phyloP scores from a whole-genome alignment of 2,113 vertebrate genomes.

The Dipodomys ordii region DNA sequence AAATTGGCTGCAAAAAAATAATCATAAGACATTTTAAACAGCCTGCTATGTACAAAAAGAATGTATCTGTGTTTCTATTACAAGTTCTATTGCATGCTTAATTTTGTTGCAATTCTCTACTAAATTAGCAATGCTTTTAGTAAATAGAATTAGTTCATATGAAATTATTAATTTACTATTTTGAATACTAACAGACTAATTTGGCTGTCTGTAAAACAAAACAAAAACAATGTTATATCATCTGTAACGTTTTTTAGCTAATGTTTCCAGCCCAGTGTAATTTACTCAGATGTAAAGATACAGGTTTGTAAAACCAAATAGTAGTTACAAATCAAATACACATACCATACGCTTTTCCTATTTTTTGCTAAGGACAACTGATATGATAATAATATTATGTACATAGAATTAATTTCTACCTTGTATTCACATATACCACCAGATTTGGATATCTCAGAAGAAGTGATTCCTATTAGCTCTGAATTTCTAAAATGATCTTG shows the following conservation, averaged over 20 bases:
- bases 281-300: background rate
- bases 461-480: background rate
- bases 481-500: background rate
- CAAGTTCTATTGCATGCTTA: background rate
- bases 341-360: background rate
- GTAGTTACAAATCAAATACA: background rate
- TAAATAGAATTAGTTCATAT: background rate
- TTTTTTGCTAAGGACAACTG: background rate
- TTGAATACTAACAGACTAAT: constrained; percentile 27
- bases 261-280: background rate
- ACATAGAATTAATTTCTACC: background rate
- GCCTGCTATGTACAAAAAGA: background rate
- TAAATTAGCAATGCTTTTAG: background rate
- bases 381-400: background rate
- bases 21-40: background rate
- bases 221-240: background rate
- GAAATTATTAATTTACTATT: background rate
- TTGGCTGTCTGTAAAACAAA: background rate
- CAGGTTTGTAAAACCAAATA: background rate
- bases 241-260: background rate
- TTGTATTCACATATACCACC: background rate
- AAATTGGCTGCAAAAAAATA: background rate
- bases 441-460: background rate
- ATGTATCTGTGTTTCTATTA: constrained; percentile 52
- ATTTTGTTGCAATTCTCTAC: background rate